phyloP scores from a whole-genome alignment of 2,888 invertebrate genomes.

The Macaria notata region DNA sequence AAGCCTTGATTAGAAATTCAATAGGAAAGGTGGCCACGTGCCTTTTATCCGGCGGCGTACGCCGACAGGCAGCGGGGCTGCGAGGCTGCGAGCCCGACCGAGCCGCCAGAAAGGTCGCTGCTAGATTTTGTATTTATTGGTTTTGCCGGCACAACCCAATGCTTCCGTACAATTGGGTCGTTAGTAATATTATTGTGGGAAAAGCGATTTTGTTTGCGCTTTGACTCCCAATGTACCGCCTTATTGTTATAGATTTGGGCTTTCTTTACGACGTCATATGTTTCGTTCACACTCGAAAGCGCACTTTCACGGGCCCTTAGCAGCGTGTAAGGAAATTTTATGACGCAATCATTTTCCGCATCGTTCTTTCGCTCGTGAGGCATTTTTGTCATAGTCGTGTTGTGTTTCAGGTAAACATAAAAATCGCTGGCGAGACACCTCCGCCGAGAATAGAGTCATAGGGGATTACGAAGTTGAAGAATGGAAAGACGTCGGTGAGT shows the following conservation, averaged over 20 bases:
- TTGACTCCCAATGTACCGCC: slow-evolving; percentile 73
- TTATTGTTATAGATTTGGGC: slow-evolving; percentile 75
- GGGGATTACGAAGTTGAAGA: slow-evolving; percentile 88
- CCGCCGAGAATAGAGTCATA: slow-evolving; percentile 83
- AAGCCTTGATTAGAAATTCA: slow-evolving; percentile 58
- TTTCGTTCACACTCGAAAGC: slow-evolving; percentile 64
- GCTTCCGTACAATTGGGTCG: slow-evolving; percentile 78
- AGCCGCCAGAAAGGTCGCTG: slow-evolving; percentile 62
- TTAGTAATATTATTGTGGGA: slow-evolving; percentile 80
- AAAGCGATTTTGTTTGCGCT: slow-evolving; percentile 78
- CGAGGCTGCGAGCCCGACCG: slow-evolving; percentile 28
- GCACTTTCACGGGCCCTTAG: slow-evolving; percentile 58
- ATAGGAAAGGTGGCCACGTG: slow-evolving; percentile 58
- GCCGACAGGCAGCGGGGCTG: slow-evolving; percentile 32
- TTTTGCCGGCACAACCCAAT: slow-evolving; percentile 71
- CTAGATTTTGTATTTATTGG: slow-evolving; percentile 78
- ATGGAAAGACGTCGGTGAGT: slow-evolving; percentile 87
- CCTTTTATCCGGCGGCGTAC: slow-evolving; percentile 62
- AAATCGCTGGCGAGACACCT: slow-evolving; percentile 80
- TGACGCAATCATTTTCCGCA: slow-evolving; percentile 55
- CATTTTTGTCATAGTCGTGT: slow-evolving; percentile 43
- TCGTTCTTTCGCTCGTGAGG: slow-evolving; percentile 44
- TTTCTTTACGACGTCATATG: slow-evolving; percentile 67
- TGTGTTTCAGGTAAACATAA: slow-evolving; percentile 78
- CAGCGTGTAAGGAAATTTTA: slow-evolving; percentile 55